These are phyloP conservation scores for Romanogobio albipinnatus DNA, from an alignment of 2,113 vertebrate genomes.

Conservation along the genomic window DNA sequence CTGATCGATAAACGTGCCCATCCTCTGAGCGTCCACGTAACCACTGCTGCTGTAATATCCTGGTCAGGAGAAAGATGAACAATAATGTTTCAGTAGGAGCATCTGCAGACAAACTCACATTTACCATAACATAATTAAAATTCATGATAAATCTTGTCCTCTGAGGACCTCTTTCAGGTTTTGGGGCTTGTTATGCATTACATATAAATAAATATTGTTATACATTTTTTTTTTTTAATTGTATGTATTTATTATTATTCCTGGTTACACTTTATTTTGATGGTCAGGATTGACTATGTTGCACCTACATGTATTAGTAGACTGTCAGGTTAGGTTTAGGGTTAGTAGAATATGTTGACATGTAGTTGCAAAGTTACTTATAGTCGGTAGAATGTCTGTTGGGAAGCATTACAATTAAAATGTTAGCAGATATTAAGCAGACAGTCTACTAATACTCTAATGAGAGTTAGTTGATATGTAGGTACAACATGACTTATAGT, in stretches of 20 bases:
- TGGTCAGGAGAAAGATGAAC: constrained; percentile 59
- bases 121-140: background rate
- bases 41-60: constrained; percentile 86
- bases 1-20: constrained; percentile 89
- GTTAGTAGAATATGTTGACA: too few species aligned
- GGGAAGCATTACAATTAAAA: too few species aligned
- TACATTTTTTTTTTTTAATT: background rate
- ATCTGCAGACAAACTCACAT: background rate
- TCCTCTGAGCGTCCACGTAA: constrained; percentile 85
- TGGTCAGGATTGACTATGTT: too few species aligned
- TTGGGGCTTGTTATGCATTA: background rate
- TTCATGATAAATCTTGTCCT: background rate
- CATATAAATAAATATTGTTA: background rate
- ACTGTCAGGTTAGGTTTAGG: too few species aligned
- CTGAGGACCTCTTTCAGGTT: background rate
- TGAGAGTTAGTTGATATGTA: too few species aligned
- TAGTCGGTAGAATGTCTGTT: too few species aligned
- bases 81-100: background rate
- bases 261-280: too few species aligned
- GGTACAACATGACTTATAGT: too few species aligned
- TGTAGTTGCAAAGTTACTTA: too few species aligned
- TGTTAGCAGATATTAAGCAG: too few species aligned
- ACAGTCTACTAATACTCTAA: too few species aligned
- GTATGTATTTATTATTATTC: background rate
- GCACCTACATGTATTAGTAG: too few species aligned